These are phyloP conservation scores for Nyctalus aviator DNA, from an alignment of 2,797 vertebrate genomes.

Conservation along the genomic window DNA sequence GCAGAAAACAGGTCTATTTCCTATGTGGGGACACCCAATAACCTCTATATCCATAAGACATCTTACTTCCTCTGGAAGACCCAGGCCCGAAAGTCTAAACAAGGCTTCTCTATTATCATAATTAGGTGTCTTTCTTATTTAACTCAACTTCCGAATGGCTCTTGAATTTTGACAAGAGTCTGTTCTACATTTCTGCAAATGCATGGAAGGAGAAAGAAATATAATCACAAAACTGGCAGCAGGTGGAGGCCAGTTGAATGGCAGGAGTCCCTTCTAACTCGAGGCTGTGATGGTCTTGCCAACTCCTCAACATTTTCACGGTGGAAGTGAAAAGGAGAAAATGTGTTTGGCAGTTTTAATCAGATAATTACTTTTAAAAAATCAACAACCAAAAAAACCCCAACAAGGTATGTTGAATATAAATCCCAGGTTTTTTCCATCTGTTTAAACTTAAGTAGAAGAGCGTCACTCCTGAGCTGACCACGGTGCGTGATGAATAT, in stretches of 20 bases:
- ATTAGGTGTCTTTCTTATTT: background rate
- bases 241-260: constrained; percentile 61
- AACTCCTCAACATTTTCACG: constrained; percentile 38
- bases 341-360: constrained; percentile 83
- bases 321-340: constrained; percentile 73
- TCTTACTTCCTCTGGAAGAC: background rate
- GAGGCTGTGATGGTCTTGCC: background rate
- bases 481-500: constrained; percentile 73
- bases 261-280: constrained; percentile 44
- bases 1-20: background rate
- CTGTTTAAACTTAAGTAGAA: constrained; percentile 84
- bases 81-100: background rate
- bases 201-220: constrained; percentile 35
- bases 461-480: constrained; percentile 72
- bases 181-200: constrained; percentile 44
- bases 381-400: background rate
- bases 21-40: background rate
- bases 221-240: background rate
- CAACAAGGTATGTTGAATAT: constrained; percentile 78
- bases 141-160: constrained; percentile 28
- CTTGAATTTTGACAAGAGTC: constrained; percentile 14
- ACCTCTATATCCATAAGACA: background rate
- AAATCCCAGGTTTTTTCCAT: constrained; percentile 84
- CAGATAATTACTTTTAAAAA: constrained; percentile 84
- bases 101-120: background rate